Conservation (phyloP, 1,140 invertebrate genomes). For the Nixonia krombeini region DNA sequence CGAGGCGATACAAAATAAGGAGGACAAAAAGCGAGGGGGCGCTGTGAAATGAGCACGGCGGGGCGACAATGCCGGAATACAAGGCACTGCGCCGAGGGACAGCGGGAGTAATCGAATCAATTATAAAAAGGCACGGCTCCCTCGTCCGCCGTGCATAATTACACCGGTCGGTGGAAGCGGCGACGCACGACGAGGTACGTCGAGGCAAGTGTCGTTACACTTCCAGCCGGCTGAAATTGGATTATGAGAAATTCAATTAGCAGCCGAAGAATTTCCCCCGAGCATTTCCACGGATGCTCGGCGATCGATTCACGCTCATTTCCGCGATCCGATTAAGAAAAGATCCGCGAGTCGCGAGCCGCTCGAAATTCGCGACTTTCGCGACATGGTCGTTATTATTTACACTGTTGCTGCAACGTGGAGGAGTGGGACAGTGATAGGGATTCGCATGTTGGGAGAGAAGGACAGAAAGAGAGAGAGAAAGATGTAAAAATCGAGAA, state of each 20-base stretch:
- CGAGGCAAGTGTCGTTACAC: background rate
- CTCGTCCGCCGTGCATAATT: background rate
- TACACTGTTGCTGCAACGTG: no score
- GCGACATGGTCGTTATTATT: no score
- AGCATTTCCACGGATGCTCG: constrained; percentile 52
- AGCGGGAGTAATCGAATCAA: background rate
- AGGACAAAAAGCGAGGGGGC: no score
- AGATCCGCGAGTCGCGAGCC: constrained; percentile 3
- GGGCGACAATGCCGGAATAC: no score
- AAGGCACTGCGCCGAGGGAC: no score
- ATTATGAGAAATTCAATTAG: constrained; percentile 67
- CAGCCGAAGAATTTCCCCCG: constrained; percentile 57
- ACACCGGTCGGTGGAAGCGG: background rate
- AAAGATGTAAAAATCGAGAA: no score
- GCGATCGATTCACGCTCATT: constrained; percentile 23
- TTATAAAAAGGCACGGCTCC: background rate
- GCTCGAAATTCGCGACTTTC: no score
- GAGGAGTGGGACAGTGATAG: no score
- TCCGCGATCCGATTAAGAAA: constrained; percentile 17
- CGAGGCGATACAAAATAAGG: no score
- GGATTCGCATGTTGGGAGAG: no score
- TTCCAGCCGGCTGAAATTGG: constrained; percentile 51
- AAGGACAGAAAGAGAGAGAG: no score
- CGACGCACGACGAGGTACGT: background rate
- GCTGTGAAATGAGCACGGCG: no score